phyloP scores from a whole-genome alignment of 2,797 vertebrate genomes.

The Danio jaintianensis region DNA sequence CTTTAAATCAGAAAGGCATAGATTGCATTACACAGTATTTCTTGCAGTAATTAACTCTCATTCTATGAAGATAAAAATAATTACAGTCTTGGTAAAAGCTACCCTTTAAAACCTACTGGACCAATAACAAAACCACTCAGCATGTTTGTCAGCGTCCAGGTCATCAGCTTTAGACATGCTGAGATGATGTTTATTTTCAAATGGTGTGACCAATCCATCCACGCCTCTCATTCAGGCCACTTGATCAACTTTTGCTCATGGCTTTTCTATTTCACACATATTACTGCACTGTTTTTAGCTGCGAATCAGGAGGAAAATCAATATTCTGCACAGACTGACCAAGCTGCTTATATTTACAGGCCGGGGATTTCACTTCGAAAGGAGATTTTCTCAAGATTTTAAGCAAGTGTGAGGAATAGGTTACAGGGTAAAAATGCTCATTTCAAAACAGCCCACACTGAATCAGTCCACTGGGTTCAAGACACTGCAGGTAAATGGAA shows the following conservation, averaged over 20 bases:
- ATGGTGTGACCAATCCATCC: constrained; percentile 43
- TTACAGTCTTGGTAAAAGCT: not conserved
- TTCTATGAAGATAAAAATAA: not conserved
- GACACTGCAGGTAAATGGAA: not conserved
- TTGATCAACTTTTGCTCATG: constrained; percentile 42
- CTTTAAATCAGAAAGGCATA: too few species aligned
- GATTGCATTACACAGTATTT: not conserved
- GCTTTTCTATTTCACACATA: constrained; percentile 49
- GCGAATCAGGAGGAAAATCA: constrained; percentile 39
- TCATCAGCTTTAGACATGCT: constrained; percentile 39
- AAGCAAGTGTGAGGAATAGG: constrained; percentile 18
- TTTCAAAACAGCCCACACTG: not conserved
- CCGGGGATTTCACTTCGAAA: constrained; percentile 10
- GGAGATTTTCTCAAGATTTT: constrained; percentile 34
- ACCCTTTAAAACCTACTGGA: not conserved
- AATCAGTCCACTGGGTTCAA: not conserved
- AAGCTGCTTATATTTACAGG: constrained; percentile 7
- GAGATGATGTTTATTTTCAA: constrained; percentile 45
- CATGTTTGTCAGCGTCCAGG: constrained; percentile 3
- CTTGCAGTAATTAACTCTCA: not conserved
- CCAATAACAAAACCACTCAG: not conserved
- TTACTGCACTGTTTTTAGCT: constrained; percentile 28
- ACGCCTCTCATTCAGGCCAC: constrained; percentile 16
- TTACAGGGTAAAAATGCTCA: constrained; percentile 14
- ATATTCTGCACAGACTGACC: constrained; percentile 38